Percentiles rank a stretch among this genome's conserved stretches.
These are phyloP conservation scores for Bostrychus sinensis DNA, from an alignment of 2,113 vertebrate genomes.

Conservation along the genomic window DNA sequence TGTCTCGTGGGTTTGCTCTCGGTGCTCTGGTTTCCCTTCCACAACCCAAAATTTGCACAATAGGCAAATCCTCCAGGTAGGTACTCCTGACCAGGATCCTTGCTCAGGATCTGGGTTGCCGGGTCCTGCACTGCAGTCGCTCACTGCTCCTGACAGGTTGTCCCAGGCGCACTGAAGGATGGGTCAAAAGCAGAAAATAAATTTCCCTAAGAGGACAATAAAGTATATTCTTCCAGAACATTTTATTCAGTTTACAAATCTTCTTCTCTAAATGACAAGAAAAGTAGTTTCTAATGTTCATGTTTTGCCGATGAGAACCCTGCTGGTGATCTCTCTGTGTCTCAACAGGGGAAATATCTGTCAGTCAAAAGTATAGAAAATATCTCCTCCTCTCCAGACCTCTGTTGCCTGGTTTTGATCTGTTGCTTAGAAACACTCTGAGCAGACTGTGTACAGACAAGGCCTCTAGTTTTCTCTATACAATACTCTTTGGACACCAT, in stretches of 20 bases:
- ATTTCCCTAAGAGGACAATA: no score
- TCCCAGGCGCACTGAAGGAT: no score
- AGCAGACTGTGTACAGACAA: conserved; percentile 40
- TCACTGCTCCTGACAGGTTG: no score
- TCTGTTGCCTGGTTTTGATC: conserved; percentile 28
- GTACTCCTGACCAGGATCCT: no score
- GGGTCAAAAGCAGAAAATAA: no score
- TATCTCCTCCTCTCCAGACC: conserved; percentile 4
- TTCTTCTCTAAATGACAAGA: not conserved
- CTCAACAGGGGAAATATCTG: not conserved
- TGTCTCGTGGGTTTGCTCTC: no score
- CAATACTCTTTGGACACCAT: conserved; percentile 16
- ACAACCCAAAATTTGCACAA: no score
- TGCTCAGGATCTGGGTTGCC: no score
- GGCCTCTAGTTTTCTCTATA: conserved; percentile 15
- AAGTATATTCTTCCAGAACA: no score
- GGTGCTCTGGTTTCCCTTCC: no score
- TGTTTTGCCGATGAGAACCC: not conserved
- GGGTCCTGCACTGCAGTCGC: no score
- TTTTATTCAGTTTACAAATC: not conserved
- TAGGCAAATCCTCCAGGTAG: no score
- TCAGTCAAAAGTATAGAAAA: not conserved
- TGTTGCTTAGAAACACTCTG: conserved; percentile 66
- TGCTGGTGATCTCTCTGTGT: not conserved
- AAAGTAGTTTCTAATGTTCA: not conserved